A percentile compares a stretch with the other conserved stretches of the same genome.
Evolutionary conservation across 37 sponge, comb jelly and placozoan species (phyloP).

Genomic region (Axinella damicornis): DNA sequence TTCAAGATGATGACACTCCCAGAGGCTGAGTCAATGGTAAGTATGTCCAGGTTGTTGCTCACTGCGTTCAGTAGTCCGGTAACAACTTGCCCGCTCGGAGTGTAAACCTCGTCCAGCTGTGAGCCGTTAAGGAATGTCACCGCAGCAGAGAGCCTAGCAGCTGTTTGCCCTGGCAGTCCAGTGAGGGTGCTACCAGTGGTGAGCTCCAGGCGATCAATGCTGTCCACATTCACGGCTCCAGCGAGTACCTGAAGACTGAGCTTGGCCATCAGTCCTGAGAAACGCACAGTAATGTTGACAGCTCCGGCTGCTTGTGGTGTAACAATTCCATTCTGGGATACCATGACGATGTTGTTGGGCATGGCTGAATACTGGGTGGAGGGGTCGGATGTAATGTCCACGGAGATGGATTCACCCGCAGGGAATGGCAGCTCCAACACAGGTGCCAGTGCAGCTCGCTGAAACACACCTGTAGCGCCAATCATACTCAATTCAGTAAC

Average conservation of each 20-base stretch:
- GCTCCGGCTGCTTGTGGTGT: background rate
- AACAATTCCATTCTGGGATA: conserved; percentile 18
- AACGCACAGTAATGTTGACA: background rate
- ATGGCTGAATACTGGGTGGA: background rate
- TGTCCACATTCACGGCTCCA: background rate
- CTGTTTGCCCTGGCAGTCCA: conserved; percentile 5
- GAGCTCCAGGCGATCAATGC: conserved; percentile 40
- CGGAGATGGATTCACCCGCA: background rate
- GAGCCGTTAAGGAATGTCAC: conserved; percentile 62
- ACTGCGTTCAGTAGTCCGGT: conserved; percentile 26
- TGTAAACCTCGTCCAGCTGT: conserved; percentile 40
- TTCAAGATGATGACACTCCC: conserved; percentile 51
- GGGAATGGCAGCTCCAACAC: conserved; percentile 13
- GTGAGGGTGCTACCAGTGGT: conserved; percentile 13
- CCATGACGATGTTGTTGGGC: background rate
- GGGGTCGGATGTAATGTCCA: background rate
- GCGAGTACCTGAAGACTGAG: background rate
- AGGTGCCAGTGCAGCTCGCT: conserved; percentile 28
- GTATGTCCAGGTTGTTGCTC: background rate
- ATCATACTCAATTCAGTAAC: conserved; percentile 35
- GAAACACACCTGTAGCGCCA: conserved; percentile 37
- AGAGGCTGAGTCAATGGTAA: conserved; percentile 21
- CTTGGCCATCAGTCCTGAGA: background rate
- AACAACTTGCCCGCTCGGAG: conserved; percentile 19
- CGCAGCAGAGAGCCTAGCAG: conserved; percentile 13